Evolutionary conservation across 30 jellyfish, hydroid and myxozoan genomes (phyloP).

Genomic region (Turritopsis dohrnii): DNA sequence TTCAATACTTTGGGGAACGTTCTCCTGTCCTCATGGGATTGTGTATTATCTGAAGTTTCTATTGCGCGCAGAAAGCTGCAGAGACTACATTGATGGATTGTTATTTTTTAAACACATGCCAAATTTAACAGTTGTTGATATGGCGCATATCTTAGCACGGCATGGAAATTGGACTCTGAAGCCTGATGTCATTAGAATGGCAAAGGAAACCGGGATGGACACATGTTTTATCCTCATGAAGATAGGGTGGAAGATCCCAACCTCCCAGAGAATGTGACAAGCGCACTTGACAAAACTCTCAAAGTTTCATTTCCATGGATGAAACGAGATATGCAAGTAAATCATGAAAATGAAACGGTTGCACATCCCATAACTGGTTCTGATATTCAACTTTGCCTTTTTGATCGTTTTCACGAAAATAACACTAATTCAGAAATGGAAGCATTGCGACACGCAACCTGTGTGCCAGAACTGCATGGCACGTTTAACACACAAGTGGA

Average conservation of each 20-base stretch:
- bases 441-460: constrained; percentile 28
- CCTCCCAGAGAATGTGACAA: constrained; percentile 3
- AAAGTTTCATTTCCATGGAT: constrained; percentile 46
- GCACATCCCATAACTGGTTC: constrained; percentile 52
- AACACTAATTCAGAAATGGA: constrained; percentile 33
- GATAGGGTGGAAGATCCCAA: constrained; percentile 34
- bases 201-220: constrained; percentile 17
- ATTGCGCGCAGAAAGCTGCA: constrained; percentile 41
- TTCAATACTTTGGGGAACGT: constrained; percentile 31
- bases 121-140: constrained; percentile 34
- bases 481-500: constrained; percentile 39
- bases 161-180: background rate
- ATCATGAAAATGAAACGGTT: background rate
- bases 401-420: constrained; percentile 39
- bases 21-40: constrained; percentile 41
- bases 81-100: constrained; percentile 40
- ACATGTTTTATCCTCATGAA: constrained; percentile 34
- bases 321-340: background rate
- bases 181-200: background rate
- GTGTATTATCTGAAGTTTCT: constrained; percentile 38
- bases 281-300: constrained; percentile 25
- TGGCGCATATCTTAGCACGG: constrained; percentile 54
- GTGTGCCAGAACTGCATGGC: constrained; percentile 39
- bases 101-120: constrained; percentile 33
- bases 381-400: constrained; percentile 26